Evolutionary conservation across 2,797 vertebrate genomes (phyloP), one percentile per base, ranked within the genome.

Genomic region (Taenioides sp.): DNA sequence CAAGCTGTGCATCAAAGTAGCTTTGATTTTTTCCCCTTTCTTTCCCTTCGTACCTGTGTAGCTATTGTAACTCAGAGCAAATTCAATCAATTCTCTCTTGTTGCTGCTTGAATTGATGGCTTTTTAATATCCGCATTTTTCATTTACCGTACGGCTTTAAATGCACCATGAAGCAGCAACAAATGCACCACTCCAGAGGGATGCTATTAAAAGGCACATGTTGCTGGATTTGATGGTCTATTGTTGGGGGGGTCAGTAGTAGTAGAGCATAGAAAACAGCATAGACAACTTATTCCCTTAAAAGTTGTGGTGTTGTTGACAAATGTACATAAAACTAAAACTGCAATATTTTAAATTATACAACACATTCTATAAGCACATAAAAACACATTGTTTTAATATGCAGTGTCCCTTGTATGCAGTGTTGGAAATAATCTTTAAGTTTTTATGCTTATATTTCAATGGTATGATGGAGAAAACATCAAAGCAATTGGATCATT

Each of bases 201-300:
- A 86, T 86, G 85, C 70, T 64, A 87, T 87, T 84, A 85, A 81
- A 83, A 84, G 79, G 81, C 72, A 73, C 73, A 79, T 75, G 80
- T 84, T 71, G 52, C 74, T 74, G 49, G 80, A 82, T 82, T 87
- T 78, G 76, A 74, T 58, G 23, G 5, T 6, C 12, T 12, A 27
- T 23, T 27, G 55, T 58, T 58, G 12, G 22, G 55, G 23, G 11
- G 22, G n/a, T 58, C 12, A 23, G 22, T 18, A 31, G 12, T 7
- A 31, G 58, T 22, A 31, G 25, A 27, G 17, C 14, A 28, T 2
- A 31, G 7, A 23, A 25, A 14, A 57, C 9, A 4, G 17, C 22
- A 18, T 20, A 4, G 50, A 5, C 50, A n/a, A 52, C 18, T 20
- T 50, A 20, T 50, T 50, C 49, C 1, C 18, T 18, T 6, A 50